phyloP scores from a whole-genome alignment of 2,888 invertebrate species.

The Gymnosoma rotundatum region DNA sequence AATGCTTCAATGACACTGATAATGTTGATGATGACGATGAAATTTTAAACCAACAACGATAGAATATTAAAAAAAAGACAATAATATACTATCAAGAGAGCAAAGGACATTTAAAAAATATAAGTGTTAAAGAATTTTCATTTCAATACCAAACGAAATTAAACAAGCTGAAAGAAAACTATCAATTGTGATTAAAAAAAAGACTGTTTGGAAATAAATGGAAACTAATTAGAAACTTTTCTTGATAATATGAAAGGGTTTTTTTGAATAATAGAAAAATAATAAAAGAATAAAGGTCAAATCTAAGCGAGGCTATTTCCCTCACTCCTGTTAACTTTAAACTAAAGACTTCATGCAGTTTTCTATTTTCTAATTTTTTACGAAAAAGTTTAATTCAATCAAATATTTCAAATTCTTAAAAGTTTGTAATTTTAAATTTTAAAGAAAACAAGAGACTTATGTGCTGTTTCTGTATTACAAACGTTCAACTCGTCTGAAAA shows the following conservation, averaged over 20 bases:
- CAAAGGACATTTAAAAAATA: slow-evolving; percentile 3
- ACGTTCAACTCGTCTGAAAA: too few species aligned
- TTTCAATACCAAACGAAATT: slow-evolving; percentile 2
- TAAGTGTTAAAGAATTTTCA: slow-evolving; percentile 8
- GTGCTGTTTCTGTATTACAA: too few species aligned
- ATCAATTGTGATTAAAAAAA: slow-evolving; percentile 1
- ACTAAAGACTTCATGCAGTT: too few species aligned
- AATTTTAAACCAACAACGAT: slow-evolving; percentile 57
- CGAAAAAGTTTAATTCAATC: too few species aligned
- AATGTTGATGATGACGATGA: slow-evolving; percentile 46
- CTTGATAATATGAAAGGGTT: not conserved
- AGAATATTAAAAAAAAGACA: slow-evolving; percentile 6
- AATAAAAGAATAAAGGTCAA: not conserved
- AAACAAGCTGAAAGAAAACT: not conserved
- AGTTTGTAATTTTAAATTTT: too few species aligned
- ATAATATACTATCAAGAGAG: slow-evolving; percentile 39
- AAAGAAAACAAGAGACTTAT: too few species aligned
- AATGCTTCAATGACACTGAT: slow-evolving; percentile 57
- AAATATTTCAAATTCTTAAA: too few species aligned
- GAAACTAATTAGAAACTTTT: not conserved
- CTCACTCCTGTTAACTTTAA: too few species aligned
- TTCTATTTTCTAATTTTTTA: too few species aligned
- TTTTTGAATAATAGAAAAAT: not conserved
- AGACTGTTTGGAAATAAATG: not conserved
- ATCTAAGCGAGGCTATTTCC: too few species aligned